Evolutionary conservation across 2,888 invertebrate species (phyloP).

Genomic region (Microctonus hyperodae): DNA sequence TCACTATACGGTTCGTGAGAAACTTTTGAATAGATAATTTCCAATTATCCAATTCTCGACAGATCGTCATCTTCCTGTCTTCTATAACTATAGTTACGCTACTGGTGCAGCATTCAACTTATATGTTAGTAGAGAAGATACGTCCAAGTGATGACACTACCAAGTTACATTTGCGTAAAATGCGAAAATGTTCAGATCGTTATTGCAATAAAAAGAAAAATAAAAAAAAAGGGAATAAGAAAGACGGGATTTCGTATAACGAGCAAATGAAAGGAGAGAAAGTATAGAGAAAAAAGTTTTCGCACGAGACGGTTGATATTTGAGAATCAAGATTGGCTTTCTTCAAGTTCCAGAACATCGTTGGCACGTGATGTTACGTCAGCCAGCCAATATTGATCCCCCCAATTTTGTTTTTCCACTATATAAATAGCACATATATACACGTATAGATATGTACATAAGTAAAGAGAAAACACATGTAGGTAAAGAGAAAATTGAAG

Average conservation of each 20-base stretch:
- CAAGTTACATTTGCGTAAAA: slow-evolving; percentile 26
- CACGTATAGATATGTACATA: not conserved
- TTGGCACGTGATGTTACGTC: slow-evolving; percentile 14
- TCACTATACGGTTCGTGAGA: slow-evolving; percentile 23
- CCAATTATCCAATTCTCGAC: slow-evolving; percentile 41
- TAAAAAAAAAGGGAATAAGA: not conserved
- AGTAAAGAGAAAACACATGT: not conserved
- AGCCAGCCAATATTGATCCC: slow-evolving; percentile 7
- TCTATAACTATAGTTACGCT: not conserved
- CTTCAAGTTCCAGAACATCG: slow-evolving; percentile 1
- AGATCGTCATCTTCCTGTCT: slow-evolving; percentile 3
- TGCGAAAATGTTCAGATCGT: slow-evolving; percentile 19
- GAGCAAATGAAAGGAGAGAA: no score
- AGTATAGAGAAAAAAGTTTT: slow-evolving; percentile 14
- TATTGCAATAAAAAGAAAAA: slow-evolving; percentile 3
- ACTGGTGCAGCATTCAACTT: not conserved
- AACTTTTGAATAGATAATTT: slow-evolving; percentile 44
- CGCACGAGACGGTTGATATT: not conserved
- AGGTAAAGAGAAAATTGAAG: no score
- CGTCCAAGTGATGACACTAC: not conserved
- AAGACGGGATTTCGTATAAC: no score
- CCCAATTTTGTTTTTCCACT: not conserved
- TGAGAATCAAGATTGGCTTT: slow-evolving; percentile 14
- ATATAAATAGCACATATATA: slow-evolving; percentile 16
- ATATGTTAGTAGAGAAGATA: not conserved